phyloP scores from a whole-genome alignment of 2,888 invertebrate species.

The Phalera bucephala region DNA sequence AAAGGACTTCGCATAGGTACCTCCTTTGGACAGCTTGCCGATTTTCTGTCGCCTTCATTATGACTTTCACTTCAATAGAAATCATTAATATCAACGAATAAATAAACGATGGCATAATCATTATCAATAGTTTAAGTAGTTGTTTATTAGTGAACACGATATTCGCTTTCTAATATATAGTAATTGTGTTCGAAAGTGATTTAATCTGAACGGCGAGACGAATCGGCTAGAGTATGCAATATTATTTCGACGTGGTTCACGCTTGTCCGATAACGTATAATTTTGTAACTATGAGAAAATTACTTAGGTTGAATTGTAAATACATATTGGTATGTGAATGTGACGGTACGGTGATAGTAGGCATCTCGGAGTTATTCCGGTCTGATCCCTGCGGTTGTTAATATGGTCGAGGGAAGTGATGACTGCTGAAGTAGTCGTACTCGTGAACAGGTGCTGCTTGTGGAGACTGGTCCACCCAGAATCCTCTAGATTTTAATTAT shows the following conservation, averaged over 20 bases:
- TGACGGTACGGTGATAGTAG: neutral
- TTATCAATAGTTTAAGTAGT: too few species aligned
- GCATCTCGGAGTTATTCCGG: constrained; percentile 1
- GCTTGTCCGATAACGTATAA: constrained; percentile 12
- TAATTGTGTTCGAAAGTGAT: constrained; percentile 19
- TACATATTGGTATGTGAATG: neutral
- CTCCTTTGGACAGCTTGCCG: too few species aligned
- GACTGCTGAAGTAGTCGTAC: too few species aligned
- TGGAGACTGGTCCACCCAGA: too few species aligned
- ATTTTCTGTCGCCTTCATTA: too few species aligned
- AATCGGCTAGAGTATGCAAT: constrained; percentile 24
- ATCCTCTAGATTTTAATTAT: too few species aligned
- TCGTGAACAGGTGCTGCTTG: too few species aligned
- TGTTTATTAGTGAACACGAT: constrained; percentile 4
- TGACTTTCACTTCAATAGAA: too few species aligned
- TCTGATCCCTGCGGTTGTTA: too few species aligned
- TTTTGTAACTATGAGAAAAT: constrained; percentile 2
- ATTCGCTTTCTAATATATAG: constrained; percentile 22
- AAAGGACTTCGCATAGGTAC: too few species aligned
- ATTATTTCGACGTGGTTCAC: constrained; percentile 26
- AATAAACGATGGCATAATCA: neutral
- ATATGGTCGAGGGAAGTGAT: too few species aligned
- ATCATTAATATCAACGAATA: constrained; percentile 1
- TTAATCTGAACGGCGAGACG: constrained; percentile 13
- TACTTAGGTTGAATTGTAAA: neutral